A percentile compares a stretch with the other conserved stretches of the same genome.
Conservation (phyloP, 2,113 vertebrate species). For the Percopsis transmontana region DNA sequence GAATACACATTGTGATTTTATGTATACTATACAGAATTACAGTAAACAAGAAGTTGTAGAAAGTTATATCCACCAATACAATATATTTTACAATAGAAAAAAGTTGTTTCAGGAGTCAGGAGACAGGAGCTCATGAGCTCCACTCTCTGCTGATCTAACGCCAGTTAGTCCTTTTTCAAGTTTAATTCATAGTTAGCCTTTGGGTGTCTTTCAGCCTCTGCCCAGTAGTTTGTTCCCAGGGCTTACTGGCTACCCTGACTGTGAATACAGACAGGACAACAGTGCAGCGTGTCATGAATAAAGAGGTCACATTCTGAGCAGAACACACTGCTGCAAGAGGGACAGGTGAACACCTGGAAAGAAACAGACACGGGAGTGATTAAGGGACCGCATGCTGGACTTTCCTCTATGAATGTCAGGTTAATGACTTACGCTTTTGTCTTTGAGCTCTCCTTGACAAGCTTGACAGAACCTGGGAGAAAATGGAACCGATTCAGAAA, state of each 20-base stretch:
- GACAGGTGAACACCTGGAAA: slow-evolving; percentile 85
- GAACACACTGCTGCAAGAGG: slow-evolving; percentile 82
- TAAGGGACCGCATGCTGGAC: no score
- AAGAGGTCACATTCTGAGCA: slow-evolving; percentile 95
- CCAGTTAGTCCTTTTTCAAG: not conserved
- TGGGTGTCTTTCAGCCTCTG: no score
- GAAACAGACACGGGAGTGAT: slow-evolving; percentile 22
- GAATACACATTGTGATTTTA: no score
- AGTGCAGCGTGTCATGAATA: slow-evolving; percentile 92
- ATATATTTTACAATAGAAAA: no score
- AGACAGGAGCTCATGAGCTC: no score
- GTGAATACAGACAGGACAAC: slow-evolving; percentile 92
- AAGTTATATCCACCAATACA: no score
- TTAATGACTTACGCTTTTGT: slow-evolving; percentile 86
- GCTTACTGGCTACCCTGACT: slow-evolving; percentile 59
- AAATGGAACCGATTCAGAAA: slow-evolving; percentile 31
- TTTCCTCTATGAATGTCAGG: not conserved
- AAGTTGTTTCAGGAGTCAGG: no score
- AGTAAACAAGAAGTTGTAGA: no score
- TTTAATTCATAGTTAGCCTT: not conserved
- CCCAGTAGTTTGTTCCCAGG: not conserved
- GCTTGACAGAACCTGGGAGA: slow-evolving; percentile 87
- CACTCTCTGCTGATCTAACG: no score
- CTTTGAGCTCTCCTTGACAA: slow-evolving; percentile 89
- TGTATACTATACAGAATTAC: no score